Base-by-base conservation (phyloP, 2,797 vertebrate genomes). In the Sandelia bainsii region DNA sequence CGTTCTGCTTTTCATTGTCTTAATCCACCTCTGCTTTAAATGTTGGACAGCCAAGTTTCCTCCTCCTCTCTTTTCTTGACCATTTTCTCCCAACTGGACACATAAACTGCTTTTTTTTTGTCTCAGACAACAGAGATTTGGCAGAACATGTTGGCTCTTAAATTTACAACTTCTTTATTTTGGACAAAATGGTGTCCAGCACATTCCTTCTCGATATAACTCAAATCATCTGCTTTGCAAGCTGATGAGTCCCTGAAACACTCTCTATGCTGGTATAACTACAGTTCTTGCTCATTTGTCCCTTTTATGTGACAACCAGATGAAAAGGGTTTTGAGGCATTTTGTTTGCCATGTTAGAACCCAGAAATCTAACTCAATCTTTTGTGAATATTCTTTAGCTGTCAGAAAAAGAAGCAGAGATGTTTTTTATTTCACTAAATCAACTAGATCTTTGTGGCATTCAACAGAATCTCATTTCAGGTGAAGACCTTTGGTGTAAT, bases 161-260 rank as follows among this genome's bases (percentile, higher is more conserved):
- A 54, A 69, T 74, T 77, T 63, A 72, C 58, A 69, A 68, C 50
- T 50, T 72, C 58, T 77, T 70, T 78, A 71, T 80, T 85, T 84
- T 62, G 8, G 59, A 54, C 13, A 61, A 78, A 72, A 82, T 16
- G 1, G 9, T 52, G 49, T 77, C 65, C 29, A 79, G 57, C 51
- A 72, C 59, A 71, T 79, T 86, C 57, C 58, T 14, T 70, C 61
- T 37, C 32, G 67, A 84, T 87, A 80, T 69, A 49, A 34, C 59
- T 85, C 67, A 59, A 54, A 83, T 79, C 61, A 75, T 84, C 49
- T 61, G 76, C 46, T 82, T 51, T 71, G 56, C 64, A 56, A 75
- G 32, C 59, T 42, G 42, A 76, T 48, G 60, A 79, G 67, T 69
- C 45, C 44, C 32, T 77, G 57, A 69, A 69, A 23, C 59, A 16